Evolutionary conservation across 2,113 vertebrate species (phyloP).

Genomic region (Thomomys bottae): DNA sequence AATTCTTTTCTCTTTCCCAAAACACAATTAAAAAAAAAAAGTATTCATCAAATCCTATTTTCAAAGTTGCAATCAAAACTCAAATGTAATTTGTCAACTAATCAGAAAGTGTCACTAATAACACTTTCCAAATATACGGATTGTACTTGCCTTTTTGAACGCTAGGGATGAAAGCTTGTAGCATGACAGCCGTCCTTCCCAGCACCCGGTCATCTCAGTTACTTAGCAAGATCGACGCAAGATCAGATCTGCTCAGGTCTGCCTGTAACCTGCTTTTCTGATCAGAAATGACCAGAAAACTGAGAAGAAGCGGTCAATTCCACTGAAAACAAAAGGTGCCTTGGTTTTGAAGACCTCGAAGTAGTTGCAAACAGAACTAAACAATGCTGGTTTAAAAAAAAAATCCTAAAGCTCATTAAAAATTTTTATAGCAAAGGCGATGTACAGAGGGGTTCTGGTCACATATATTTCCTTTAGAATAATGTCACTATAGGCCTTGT

Average conservation of each 20-base stretch:
- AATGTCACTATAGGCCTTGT: too few relatives aligned
- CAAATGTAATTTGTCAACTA: constrained; percentile 19
- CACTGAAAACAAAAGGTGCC: background rate
- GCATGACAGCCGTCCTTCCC: background rate
- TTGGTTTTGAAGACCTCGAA: background rate
- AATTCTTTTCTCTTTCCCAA: background rate
- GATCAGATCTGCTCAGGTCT: background rate
- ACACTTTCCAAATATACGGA: constrained; percentile 42
- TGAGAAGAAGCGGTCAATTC: background rate
- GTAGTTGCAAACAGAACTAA: constrained; percentile 7
- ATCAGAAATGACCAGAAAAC: background rate
- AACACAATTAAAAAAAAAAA: constrained; percentile 17
- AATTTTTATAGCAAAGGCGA: too few relatives aligned
- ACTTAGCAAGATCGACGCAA: background rate
- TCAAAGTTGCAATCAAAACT: constrained; percentile 7
- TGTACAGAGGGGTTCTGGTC: too few relatives aligned
- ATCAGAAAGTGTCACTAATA: constrained; percentile 31
- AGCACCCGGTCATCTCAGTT: background rate
- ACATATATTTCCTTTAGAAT: too few relatives aligned
- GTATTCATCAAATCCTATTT: background rate
- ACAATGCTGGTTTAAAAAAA: too few relatives aligned
- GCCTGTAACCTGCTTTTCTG: background rate
- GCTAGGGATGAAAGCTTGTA: constrained; percentile 4
- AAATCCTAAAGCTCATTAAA: background rate
- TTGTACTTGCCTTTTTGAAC: background rate